Base-by-base conservation (phyloP, 2,113 vertebrate genomes). In the Pterophyllum scalare region DNA sequence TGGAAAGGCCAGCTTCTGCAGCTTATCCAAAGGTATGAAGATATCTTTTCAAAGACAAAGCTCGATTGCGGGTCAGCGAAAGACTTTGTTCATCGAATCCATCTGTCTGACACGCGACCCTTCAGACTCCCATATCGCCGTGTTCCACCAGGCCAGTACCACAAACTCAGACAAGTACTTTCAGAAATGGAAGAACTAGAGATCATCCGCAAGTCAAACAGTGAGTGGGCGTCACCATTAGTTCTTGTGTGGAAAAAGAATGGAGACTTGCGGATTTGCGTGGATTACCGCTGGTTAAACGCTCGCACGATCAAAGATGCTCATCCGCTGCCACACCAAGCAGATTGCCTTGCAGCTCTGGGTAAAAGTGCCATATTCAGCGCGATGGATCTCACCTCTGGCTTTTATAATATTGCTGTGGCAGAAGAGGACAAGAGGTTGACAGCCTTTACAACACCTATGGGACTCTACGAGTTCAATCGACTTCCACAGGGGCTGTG, bases 231-330 rank as follows among this genome's bases (percentile, higher is more conserved):
- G 2, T 83, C 60, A 1, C 60, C 74, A 4, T 3, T 76, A 10
- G 81, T 77, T 1, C 52, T 83, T 1, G 72, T 77, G 1, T 77
- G 74, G 81, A 83, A 83, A 20, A 83, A 77, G 33, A 65, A 22
- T 58, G 52, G 83, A 1, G 67, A 85, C 4, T 35, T 75, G 0
- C 26, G 77, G 26, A 85, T 85, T 1, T 80, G 70, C 49, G 60
- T 65, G 24, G 77, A 80, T 5, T 85, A 52, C 3, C 17, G 59
- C 17, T 85, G 65, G 67, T 17, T 85, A 20, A 85, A 80, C 24
- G 65, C 77, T 12, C 67, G 79, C 75, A 46, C 28, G 4, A 12
- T 80, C 19, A 85, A 75, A 7, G 77, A 85, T 75, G 77, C 83
- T 1, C 65, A 85, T 20, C 77, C 77, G 0, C 15, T 74, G 24